These are phyloP conservation scores for Paratrypauchen microcephalus DNA, from an alignment of 2,797 vertebrate genomes.

Conservation along the genomic window DNA sequence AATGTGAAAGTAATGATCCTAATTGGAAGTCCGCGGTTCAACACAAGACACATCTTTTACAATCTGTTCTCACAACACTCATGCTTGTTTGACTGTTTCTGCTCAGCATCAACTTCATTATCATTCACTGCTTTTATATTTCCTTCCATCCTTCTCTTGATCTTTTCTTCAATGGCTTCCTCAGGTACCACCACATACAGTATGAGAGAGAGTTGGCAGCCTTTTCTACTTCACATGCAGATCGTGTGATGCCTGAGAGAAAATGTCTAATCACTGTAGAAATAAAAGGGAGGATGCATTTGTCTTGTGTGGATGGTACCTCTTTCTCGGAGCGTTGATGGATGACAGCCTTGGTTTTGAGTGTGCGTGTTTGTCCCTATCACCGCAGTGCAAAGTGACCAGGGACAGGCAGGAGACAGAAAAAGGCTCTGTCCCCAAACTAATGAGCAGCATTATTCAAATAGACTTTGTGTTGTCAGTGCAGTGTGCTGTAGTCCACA, in stretches of 20 bases:
- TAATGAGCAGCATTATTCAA: constrained; percentile 83
- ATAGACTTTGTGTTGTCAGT: constrained; percentile 73
- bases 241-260: constrained; percentile 43
- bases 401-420: constrained; percentile 69
- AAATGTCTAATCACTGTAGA: constrained; percentile 58
- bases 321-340: constrained; percentile 64
- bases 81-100: constrained; percentile 19
- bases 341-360: constrained; percentile 72
- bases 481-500: constrained; percentile 43
- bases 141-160: constrained; percentile 42
- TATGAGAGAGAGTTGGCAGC: constrained; percentile 36
- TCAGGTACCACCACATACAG: constrained; percentile 33
- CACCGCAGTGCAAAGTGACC: constrained; percentile 74
- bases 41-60: constrained; percentile 36
- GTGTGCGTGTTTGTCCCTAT: constrained; percentile 74
- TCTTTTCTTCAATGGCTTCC: constrained; percentile 41
- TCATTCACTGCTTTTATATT: constrained; percentile 30
- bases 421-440: constrained; percentile 68
- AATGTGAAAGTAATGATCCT: constrained; percentile 2
- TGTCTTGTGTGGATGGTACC: constrained; percentile 51
- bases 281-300: constrained; percentile 54
- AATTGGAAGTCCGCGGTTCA: constrained; percentile 12
- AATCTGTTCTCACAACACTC: constrained; percentile 32
- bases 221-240: constrained; percentile 36
- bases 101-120: constrained; percentile 37